A percentile compares a stretch with the other conserved stretches of the same genome.
Conservation (phyloP, 2,113 vertebrate genomes). For the Indri indri region DNA sequence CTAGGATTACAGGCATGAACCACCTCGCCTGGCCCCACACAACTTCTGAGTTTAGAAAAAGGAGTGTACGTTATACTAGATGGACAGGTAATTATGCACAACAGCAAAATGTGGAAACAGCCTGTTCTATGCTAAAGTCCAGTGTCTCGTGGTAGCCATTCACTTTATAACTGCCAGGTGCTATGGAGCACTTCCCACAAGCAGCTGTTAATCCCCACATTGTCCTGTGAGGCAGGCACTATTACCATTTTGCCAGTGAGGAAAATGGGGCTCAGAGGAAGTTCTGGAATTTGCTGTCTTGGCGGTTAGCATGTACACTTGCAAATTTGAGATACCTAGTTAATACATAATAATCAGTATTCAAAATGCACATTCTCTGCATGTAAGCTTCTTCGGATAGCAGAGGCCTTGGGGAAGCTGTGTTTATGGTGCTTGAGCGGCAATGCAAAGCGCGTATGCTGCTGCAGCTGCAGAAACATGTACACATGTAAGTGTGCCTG, state of each 20-base stretch:
- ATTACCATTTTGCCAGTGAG: neutral
- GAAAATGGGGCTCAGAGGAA: neutral
- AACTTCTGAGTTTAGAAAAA: neutral
- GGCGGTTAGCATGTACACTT: too few relatives aligned
- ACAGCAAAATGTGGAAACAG: accelerated
- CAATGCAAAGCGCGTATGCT: neutral
- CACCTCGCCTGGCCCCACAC: too few relatives aligned
- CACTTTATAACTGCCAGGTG: neutral
- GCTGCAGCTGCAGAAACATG: neutral
- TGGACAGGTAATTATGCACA: too few relatives aligned
- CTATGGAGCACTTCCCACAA: neutral
- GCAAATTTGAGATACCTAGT: neutral
- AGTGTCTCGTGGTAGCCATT: neutral
- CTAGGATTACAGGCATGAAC: too few relatives aligned
- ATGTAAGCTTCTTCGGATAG: too few relatives aligned
- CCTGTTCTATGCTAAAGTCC: neutral
- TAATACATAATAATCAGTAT: too few relatives aligned
- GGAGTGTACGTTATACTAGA: accelerated
- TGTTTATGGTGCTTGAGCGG: neutral
- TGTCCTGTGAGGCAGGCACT: neutral
- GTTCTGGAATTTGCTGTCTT: neutral
- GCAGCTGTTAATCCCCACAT: accelerated
- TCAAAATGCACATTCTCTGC: neutral
- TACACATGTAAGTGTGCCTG: neutral
- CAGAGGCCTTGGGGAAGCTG: neutral